Evolutionary conservation across 2,888 invertebrate species (phyloP), one percentile per base, ranked within the genome.

Genomic region (Octonoba sinensis): DNA sequence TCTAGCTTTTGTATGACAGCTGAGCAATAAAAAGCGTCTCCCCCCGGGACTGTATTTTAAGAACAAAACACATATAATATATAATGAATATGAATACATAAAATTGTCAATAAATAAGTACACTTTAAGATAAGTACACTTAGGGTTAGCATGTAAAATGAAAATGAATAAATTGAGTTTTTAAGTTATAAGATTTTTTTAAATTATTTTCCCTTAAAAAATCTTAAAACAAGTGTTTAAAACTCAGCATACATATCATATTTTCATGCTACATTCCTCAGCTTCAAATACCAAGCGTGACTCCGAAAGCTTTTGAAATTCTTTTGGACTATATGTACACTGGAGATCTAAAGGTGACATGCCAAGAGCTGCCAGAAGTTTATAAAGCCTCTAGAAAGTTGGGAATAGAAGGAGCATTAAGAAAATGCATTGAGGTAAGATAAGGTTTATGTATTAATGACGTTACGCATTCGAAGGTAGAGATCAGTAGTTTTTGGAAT

Each of bases 301-400:
- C 76, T 27, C 46, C 72, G 1, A 56, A n/a, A n/a, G 76, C 82
- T 13, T 82, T 82, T 27, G 76, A 49, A n/a, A 73, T 82, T 12
- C 36, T 82, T 1, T 22, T 82, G 22, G 57, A 69, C 16, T 82
- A 76, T 49, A 82, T 82, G 77, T 82, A 82, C 36, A 82, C 77
- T 11, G 82, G 82, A 18, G 47, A 67, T 22, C n/a, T 82, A 57
- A 54, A 67, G 15, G 62, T 82, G 2, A 77, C 59, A 1, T 82
- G 82, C 15, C 82, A 77, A 57, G 77, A 82, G 15, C 60, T 82
- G 12, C 64, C 60, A 62, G 82, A 77, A 24, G 82, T 82, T 16
- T 82, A 82, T 36, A 59, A 72, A 56, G 57, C 82, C 0, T 71
- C 82, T 1, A 54, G 62, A 24, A 66, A 51, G 44, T 51, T 82